Evolutionary conservation across 2,888 invertebrate genomes (phyloP), one percentile per base, ranked within the genome.

Genomic region (Eupithecia abbreviata): DNA sequence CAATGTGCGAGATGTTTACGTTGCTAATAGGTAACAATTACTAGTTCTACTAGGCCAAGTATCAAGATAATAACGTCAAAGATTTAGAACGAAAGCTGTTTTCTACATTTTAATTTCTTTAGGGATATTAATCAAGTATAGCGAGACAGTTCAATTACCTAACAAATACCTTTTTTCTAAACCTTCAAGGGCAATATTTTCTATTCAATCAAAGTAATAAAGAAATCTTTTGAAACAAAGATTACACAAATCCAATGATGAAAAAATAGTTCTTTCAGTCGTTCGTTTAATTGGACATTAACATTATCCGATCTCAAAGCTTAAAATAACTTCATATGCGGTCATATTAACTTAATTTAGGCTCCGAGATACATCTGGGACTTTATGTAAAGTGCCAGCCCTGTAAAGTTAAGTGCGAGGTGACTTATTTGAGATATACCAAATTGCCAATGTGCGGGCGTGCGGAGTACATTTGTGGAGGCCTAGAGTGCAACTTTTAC

Each of bases 381-480:
- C 9, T 68, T 68, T 18, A 9, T 10, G 47, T 43, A 6, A 68
- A 15, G 12, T 43, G 72, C 41, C 72, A 72, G 58, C 75, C 75
- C 68, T 76, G 58, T 18, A 18, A 4, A 55, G 51, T 41, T 62
- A 62, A 70, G 41, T 69, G 47, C 49, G 41, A 12, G 58, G 65
- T 69, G 72, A 77, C 76, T 80, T 79, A 81, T 79, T 79, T 30
- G 79, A 80, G 81, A 77, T 77, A 58, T 77, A 49, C 72, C 49
- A 75, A 80, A 79, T 79, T 76, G 80, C 9, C 78, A 30, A 62
- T 62, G 18, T 62, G 58, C 18, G 62, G 62, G 62, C 73, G 77
- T 73, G 51, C 43, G 76, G 73, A 15, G 65, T 62, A 72, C 15
- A 42, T 72, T 55, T 75, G 70, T 66, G 62, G 72, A 62, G 71